Evolutionary conservation across 2,888 invertebrate species (phyloP), one percentile per base, ranked within the genome.

Genomic region (Girardia tigrina): DNA sequence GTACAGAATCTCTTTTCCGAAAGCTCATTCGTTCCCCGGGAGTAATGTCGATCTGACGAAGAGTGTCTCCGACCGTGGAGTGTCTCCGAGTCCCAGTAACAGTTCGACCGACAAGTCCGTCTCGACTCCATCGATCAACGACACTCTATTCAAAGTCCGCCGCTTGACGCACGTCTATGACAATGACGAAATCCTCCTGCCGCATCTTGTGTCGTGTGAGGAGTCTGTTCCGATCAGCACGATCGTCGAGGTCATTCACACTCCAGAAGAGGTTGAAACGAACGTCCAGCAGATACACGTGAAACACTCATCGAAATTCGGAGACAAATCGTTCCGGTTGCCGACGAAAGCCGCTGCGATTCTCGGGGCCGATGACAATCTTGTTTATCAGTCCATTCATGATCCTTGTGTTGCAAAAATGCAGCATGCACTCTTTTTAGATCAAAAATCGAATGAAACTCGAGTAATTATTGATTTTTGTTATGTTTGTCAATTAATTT

Each of bases 81-180:
- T 20, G 4, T 20, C 56, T 8, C 56, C 56, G 2, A 23, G 23
- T 23, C n/a, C n/a, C n/a, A 56, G 56, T n/a, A n/a, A n/a, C 6
- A 20, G 56, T 23, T 20, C 20, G n/a, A 20, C 56, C 6, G 56
- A 56, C n/a, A 56, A 56, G 23, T 56, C 56, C 4, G 23, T 20
- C 23, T 56, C 56, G n/a, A 56, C 56, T 56, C 56, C 56, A 56
- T 56, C 56, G 4, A 56, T 56, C n/a, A 56, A 20, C n/a, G 56
- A 56, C n/a, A 56, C 56, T 56, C n/a, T 56, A 23, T 56, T 23
- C 2, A 56, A 56, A 56, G 56, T 56, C 4, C 56, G 56, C n/a
- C 56, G 56, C n/a, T 56, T 56, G n/a, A 56, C 56, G n/a, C 56
- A 56, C n/a, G 56, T 56, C 4, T 56, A 56, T 56, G 56, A 23